These are phyloP conservation scores for Pocillopora grandis DNA, from an alignment of 92 coral and sea anemone genomes.

Conservation along the genomic window DNA sequence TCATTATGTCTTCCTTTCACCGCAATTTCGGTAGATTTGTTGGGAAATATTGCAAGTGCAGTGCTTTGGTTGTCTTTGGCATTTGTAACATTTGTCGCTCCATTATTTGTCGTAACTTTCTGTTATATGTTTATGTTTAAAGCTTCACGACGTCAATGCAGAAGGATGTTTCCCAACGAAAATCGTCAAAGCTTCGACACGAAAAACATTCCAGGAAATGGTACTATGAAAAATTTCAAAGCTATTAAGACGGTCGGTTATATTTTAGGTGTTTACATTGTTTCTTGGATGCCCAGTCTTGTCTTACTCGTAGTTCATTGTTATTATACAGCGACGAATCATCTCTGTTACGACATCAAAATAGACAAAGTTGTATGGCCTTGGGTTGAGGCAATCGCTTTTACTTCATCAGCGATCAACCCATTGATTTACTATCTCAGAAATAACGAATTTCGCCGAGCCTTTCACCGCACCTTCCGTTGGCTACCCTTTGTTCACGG, in stretches of 20 bases:
- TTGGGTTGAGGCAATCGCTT: too few relatives aligned
- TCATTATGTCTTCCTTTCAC: not conserved
- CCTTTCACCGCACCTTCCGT: not conserved
- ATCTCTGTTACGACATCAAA: not conserved
- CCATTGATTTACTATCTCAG: not conserved
- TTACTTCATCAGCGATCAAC: not conserved
- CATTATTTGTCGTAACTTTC: not conserved
- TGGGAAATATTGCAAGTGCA: not conserved
- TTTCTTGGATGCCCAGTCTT: conserved; percentile 2
- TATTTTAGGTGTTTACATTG: not conserved
- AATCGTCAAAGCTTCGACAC: not conserved
- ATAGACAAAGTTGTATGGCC: not conserved
- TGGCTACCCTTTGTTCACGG: not conserved
- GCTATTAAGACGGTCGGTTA: not conserved
- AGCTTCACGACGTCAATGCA: not conserved
- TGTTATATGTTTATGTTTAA: not conserved
- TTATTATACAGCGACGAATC: not conserved
- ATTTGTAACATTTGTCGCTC: not conserved
- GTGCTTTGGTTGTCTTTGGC: not conserved
- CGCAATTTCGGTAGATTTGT: not conserved
- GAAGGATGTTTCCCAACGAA: not conserved
- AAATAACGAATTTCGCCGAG: not conserved
- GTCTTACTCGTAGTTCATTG: not conserved
- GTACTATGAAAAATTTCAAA: not conserved
- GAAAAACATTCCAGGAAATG: too few relatives aligned